Conservation (phyloP, 2,888 invertebrate species). For the Epicampocera succincta region DNA sequence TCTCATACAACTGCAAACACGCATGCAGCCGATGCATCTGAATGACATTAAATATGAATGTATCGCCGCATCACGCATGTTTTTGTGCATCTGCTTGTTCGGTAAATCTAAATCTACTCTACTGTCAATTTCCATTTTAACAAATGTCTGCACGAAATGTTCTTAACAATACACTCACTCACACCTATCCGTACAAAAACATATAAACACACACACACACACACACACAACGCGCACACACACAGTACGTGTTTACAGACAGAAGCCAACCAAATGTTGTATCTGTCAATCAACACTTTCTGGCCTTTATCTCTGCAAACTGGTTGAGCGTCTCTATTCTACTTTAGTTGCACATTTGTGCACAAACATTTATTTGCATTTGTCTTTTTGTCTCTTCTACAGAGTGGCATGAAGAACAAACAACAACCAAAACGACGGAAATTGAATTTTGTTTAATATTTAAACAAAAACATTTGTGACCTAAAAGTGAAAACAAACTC, state of each 20-base stretch:
- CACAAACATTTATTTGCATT: neutral
- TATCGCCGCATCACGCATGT: neutral
- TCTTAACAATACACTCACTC: neutral
- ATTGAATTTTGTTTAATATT: constrained; percentile 4
- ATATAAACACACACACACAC: neutral
- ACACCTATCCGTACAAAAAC: too few species aligned
- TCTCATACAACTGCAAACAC: constrained; percentile 5
- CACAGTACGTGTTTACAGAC: constrained; percentile 1
- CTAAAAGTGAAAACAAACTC: neutral
- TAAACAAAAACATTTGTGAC: neutral
- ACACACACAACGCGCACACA: neutral
- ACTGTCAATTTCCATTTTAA: constrained; percentile 44
- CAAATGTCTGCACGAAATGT: constrained; percentile 23
- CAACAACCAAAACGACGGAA: neutral
- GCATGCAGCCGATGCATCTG: neutral
- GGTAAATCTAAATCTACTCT: constrained; percentile 32
- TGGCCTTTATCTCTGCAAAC: constrained; percentile 17
- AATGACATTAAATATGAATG: neutral
- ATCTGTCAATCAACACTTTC: constrained; percentile 43
- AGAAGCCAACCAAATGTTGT: constrained; percentile 32
- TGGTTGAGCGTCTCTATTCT: constrained; percentile 19
- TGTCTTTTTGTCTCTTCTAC: neutral
- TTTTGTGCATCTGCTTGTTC: neutral
- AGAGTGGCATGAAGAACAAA: constrained; percentile 5
- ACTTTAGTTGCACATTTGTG: neutral